phyloP scores from a whole-genome alignment of 2,888 invertebrate genomes.

The Erebia epiphron region DNA sequence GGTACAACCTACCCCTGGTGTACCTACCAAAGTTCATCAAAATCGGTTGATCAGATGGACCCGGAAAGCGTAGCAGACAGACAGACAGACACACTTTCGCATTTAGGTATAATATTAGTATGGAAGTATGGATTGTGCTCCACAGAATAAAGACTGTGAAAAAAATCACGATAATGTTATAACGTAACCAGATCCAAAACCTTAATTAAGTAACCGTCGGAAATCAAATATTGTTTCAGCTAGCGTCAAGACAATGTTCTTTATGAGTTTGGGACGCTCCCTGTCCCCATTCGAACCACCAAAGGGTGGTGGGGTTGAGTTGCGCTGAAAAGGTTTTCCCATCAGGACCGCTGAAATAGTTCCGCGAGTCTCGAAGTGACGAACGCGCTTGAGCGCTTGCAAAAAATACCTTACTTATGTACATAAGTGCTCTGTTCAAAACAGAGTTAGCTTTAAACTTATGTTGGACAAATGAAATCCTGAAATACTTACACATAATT shows the following conservation, averaged over 20 bases:
- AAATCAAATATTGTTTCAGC: constrained; percentile 75
- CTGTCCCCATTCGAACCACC: constrained; percentile 73
- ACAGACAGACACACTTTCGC: too few species aligned
- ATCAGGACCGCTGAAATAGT: constrained; percentile 61
- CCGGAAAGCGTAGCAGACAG: too few species aligned
- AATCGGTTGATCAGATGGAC: too few species aligned
- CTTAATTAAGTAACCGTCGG: constrained; percentile 49
- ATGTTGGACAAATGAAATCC: neutral
- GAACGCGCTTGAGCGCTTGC: constrained; percentile 51
- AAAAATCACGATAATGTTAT: constrained; percentile 7
- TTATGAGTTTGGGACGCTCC: constrained; percentile 76
- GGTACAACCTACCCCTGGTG: too few species aligned
- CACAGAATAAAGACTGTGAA: neutral
- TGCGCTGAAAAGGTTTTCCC: constrained; percentile 50
- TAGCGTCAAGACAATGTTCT: constrained; percentile 77
- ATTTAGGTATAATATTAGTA: too few species aligned
- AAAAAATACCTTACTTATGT: constrained; percentile 33
- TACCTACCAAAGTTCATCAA: too few species aligned
- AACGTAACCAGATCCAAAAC: constrained; percentile 42
- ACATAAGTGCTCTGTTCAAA: neutral
- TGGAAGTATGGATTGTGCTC: too few species aligned
- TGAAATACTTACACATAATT: neutral
- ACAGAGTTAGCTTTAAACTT: neutral
- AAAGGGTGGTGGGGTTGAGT: constrained; percentile 63
- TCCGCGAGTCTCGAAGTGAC: constrained; percentile 56